Base-by-base conservation (phyloP, 2,797 vertebrate genomes). In the Sebastes hopkinsi region DNA sequence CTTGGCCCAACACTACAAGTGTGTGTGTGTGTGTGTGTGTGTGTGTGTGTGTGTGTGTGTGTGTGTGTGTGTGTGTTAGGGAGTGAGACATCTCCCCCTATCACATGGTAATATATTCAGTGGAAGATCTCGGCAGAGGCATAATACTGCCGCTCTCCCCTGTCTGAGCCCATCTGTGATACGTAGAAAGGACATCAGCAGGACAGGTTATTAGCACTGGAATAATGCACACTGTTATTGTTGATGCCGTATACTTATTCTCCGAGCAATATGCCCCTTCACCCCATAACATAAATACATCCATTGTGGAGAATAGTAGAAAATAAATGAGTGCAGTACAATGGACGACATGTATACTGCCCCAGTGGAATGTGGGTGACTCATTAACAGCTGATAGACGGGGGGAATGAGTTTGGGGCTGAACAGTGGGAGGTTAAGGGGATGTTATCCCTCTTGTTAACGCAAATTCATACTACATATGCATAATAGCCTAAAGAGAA, bases 31-130 rank as follows among this genome's bases (percentile, higher is more conserved):
- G 69, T 76, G 71, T 65, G 74, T 76, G 81, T 79, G 75, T 77
- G 71, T 65, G 72, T 76, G 84, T 82, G 34, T 36, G 34, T 77
- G 71, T 65, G 74, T 76, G 84, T 80, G 84, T 78, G 75, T 90
- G 34, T 36, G 34, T 36, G 34, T 12, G 34, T 36, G 36, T 36
- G 36, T 36, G 36, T 36, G 36, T 36, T 83, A 90, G 92, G 86
- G 93, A 94, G 92, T 93, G 92, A 92, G 92, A 94, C 88, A 89
- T 92, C 92, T 93, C 88, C 90, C 91, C 87, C 90, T 87, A 91
- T 93, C 92, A 92, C 93, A 92, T 92, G 89, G 83, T 94, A 95
- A 95, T 94, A 86, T 95, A 95, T 96, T 95, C 94, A 94, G 92
- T 80, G 84, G 92, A 89, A 91, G 87, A 93, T 94, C 91, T 92